Evolutionary conservation across 2,888 invertebrate species (phyloP).

Genomic region (Oligia latruncula): DNA sequence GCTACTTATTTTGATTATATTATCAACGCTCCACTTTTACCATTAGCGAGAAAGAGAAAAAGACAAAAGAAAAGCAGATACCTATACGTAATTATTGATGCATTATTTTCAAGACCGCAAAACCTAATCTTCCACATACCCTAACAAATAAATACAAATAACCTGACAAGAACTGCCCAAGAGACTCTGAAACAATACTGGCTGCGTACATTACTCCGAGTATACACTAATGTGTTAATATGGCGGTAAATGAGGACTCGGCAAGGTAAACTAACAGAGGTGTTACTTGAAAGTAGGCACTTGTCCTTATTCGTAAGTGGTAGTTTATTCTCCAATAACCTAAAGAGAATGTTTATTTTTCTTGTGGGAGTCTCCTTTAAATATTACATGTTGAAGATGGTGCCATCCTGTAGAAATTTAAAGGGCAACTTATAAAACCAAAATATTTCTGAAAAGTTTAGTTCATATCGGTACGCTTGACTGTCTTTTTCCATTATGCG

Average conservation of each 20-base stretch:
- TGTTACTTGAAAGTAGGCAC: slow-evolving; percentile 8
- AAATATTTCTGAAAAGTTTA: background rate
- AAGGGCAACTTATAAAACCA: background rate
- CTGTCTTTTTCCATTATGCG: background rate
- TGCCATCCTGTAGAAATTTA: background rate
- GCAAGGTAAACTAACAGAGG: slow-evolving; percentile 11
- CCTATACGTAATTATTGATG: no score
- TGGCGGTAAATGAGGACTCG: slow-evolving; percentile 8
- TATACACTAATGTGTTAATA: slow-evolving; percentile 18
- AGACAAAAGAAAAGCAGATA: background rate
- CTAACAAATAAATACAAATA: background rate
- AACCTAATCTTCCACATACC: background rate
- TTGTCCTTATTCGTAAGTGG: background rate
- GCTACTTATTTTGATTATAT: background rate
- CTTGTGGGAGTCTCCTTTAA: background rate
- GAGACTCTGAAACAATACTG: background rate
- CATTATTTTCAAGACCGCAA: background rate
- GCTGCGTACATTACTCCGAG: slow-evolving; percentile 9
- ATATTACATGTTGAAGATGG: background rate
- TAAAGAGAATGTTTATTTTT: no score
- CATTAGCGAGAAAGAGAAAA: background rate
- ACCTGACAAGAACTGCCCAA: background rate
- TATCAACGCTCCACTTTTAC: background rate
- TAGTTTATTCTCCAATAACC: background rate
- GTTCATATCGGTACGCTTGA: background rate